Conservation (phyloP, 2,797 vertebrate species). For the Crossoptilon crossoptilon region DNA sequence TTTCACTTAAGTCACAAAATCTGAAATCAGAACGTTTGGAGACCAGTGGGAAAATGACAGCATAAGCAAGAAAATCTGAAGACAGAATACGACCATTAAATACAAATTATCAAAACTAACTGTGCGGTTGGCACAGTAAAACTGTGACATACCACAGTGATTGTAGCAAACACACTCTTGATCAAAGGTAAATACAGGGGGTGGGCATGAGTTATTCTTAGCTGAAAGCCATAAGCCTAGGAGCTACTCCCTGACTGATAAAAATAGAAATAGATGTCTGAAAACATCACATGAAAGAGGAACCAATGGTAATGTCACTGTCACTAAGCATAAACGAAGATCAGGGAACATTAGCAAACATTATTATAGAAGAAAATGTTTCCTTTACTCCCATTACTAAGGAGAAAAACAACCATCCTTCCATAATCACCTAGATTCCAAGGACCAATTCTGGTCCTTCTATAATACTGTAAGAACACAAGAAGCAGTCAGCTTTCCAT, state of each 20-base stretch:
- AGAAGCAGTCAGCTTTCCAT: background rate
- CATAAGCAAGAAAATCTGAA: background rate
- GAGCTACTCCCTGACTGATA: constrained; percentile 29
- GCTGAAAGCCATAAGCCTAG: constrained; percentile 61
- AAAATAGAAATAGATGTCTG: constrained; percentile 56
- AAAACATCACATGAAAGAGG: constrained; percentile 55
- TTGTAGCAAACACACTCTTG: background rate
- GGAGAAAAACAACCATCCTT: background rate
- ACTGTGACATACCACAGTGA: background rate
- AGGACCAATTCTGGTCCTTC: background rate
- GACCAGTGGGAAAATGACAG: background rate
- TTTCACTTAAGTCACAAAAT: background rate
- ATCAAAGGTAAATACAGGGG: constrained; percentile 16
- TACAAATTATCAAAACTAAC: background rate
- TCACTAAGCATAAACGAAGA: constrained; percentile 3
- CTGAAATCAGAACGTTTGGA: background rate
- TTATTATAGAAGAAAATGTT: background rate
- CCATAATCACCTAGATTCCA: background rate
- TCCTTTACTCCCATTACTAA: background rate
- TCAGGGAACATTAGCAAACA: background rate
- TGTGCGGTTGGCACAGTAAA: background rate
- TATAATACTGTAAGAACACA: background rate
- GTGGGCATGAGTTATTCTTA: constrained; percentile 43
- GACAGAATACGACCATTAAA: background rate
- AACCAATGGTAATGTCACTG: constrained; percentile 40